phyloP scores from a whole-genome alignment of 2,113 vertebrate genomes.

The Myanophis thanlyinensis region DNA sequence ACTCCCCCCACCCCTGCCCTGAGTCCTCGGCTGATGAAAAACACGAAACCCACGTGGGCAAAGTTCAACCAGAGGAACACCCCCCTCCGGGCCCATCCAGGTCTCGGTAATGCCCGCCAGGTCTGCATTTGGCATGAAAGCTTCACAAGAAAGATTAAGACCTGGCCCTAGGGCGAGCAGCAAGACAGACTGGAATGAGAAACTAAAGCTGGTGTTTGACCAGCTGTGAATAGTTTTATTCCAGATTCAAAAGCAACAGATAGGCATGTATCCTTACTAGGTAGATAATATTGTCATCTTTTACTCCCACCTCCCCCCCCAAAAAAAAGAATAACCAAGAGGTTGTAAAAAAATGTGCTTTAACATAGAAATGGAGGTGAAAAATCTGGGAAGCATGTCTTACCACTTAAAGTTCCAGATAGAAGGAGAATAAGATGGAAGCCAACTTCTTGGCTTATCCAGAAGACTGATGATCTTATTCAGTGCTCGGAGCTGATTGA shows the following conservation, averaged over 20 bases:
- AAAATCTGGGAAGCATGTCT: neutral
- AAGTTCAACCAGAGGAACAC: too few relatives aligned
- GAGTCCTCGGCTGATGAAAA: too few relatives aligned
- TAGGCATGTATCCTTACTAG: neutral
- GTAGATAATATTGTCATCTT: neutral
- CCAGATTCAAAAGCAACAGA: neutral
- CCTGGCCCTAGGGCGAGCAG: too few relatives aligned
- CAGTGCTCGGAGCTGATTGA: neutral
- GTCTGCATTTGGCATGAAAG: neutral
- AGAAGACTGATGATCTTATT: neutral
- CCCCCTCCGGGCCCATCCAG: too few relatives aligned
- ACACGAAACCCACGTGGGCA: too few relatives aligned
- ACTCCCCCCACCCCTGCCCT: too few relatives aligned
- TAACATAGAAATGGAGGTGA: neutral
- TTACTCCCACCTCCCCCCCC: too few relatives aligned
- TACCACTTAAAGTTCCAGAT: neutral
- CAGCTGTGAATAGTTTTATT: neutral
- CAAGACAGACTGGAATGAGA: neutral
- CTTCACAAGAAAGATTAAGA: neutral
- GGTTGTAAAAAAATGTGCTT: neutral
- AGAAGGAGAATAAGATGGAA: neutral
- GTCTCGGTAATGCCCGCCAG: too few relatives aligned
- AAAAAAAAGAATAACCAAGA: neutral
- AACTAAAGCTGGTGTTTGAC: neutral
- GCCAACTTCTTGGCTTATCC: neutral